Conservation (phyloP, 2,888 invertebrate species). For the Pandemis corylana region DNA sequence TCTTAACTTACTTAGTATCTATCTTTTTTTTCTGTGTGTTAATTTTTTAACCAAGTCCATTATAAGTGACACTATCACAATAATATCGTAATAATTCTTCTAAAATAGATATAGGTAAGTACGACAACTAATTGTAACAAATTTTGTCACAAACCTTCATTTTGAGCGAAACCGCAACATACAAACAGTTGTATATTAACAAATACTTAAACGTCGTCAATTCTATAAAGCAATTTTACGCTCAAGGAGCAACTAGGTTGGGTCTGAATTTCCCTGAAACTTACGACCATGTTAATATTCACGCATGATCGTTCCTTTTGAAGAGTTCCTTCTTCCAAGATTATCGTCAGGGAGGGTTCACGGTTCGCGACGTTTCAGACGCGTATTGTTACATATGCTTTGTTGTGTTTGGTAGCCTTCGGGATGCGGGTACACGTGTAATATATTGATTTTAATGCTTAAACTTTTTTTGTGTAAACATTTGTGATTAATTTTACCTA, state of each 20-base stretch:
- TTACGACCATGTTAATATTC: slow-evolving; percentile 53
- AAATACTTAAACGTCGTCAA: slow-evolving; percentile 31
- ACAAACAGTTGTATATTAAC: slow-evolving; percentile 22
- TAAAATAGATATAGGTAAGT: too few species aligned
- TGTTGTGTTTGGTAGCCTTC: slow-evolving; percentile 45
- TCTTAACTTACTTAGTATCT: too few species aligned
- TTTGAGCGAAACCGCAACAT: slow-evolving; percentile 4
- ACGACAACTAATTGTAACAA: neutral
- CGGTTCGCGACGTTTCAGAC: slow-evolving; percentile 51
- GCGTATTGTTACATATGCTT: slow-evolving; percentile 49
- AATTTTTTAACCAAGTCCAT: too few species aligned
- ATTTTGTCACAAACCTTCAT: neutral
- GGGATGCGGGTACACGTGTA: slow-evolving; percentile 21
- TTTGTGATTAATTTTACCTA: too few species aligned
- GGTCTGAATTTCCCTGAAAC: slow-evolving; percentile 35
- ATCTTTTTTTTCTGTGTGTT: too few species aligned
- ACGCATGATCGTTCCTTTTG: slow-evolving; percentile 56
- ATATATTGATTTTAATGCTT: slow-evolving; percentile 6
- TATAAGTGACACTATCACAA: too few species aligned
- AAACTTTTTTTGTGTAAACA: too few species aligned
- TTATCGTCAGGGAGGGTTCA: slow-evolving; percentile 48
- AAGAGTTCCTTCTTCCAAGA: slow-evolving; percentile 48
- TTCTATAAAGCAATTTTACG: slow-evolving; percentile 39
- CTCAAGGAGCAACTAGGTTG: slow-evolving; percentile 26
- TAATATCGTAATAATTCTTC: too few species aligned